phyloP scores from a whole-genome alignment of 2,888 invertebrate species.

The Phyllotreta striolata region DNA sequence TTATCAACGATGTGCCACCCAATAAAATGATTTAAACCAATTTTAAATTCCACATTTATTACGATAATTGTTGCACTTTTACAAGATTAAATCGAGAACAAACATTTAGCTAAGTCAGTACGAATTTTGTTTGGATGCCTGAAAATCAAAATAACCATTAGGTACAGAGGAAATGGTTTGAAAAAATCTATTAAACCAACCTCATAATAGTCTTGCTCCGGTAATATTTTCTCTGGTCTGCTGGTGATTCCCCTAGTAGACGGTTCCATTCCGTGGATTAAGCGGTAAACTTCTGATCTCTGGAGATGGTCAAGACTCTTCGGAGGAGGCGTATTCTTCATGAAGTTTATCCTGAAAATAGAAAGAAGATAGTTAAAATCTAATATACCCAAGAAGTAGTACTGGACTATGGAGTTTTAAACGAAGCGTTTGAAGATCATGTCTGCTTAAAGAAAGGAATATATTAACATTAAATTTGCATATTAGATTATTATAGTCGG shows the following conservation, averaged over 20 bases:
- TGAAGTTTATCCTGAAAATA: slow-evolving; percentile 82
- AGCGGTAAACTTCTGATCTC: slow-evolving; percentile 81
- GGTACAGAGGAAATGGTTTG: neutral
- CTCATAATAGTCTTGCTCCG: slow-evolving; percentile 69
- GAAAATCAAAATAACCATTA: slow-evolving; percentile 13
- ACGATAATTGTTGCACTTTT: too few relatives aligned
- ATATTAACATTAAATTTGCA: too few relatives aligned
- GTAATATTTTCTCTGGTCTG: slow-evolving; percentile 69
- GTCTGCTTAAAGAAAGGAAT: too few relatives aligned
- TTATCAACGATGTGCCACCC: too few relatives aligned
- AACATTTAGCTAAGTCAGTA: too few relatives aligned
- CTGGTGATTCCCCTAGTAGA: slow-evolving; percentile 73
- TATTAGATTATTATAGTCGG: too few relatives aligned
- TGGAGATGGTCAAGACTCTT: slow-evolving; percentile 77
- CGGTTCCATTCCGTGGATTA: slow-evolving; percentile 77
- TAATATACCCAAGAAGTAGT: too few relatives aligned
- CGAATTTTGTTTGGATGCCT: slow-evolving; percentile 13
- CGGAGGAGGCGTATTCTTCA: slow-evolving; percentile 86
- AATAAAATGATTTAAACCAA: too few relatives aligned
- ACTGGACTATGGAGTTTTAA: too few relatives aligned
- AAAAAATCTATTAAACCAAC: slow-evolving; percentile 31
- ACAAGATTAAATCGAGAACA: too few relatives aligned
- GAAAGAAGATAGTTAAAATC: slow-evolving; percentile 30
- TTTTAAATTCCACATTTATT: too few relatives aligned
- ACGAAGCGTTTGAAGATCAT: too few relatives aligned